Evolutionary conservation across 2,113 vertebrate genomes (phyloP), one percentile per base, ranked within the genome.

Genomic region (Cryptotis parvus): DNA sequence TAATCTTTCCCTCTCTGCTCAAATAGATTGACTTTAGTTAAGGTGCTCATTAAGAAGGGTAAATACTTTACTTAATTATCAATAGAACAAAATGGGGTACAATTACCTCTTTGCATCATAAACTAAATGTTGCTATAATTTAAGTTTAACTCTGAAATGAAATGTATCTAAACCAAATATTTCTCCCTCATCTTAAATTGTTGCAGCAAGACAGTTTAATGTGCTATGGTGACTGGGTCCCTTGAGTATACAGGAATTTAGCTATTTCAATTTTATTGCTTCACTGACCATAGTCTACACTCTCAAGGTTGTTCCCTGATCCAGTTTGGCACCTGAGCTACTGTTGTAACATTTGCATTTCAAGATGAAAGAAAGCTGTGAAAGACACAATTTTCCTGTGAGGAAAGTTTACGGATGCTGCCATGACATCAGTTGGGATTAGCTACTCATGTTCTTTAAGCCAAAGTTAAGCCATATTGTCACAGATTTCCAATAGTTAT

Each of bases 141-240:
- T 45, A 89, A 78, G 73, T 83, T 75, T 65, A 84, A 79, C 89
- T 69, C 9, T 91, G 79, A 92, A 87, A 37, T 92, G 63, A 73
- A 68, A 80, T 74, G 92, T 6, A 61, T 24, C 92, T 80, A 55
- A 76, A 24, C 16, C 18, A 81, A 49, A 27, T 65, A 35, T 76
- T 75, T 83, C 72, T 9, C 4, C 39, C 6, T 91, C 4, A 61
- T 43, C 6, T 77, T 84, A 41, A 89, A 45, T 31, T 58, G 24
- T 85, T 85, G 31, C 52, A 78, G 15, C 49, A 35, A 68, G 31
- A 52, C 7, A 31, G 58, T 91, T 72, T 31, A 41, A 80, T 14
- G 37, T 63, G 11, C 9, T 68, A 1, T 4, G 3, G 52, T 72
- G 33, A 11, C 14, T 31, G 12, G 63, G 1, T 91, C 73, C 22